Evolutionary conservation across 2,797 vertebrate species (phyloP), one percentile per base, ranked within the genome.

Genomic region (Gadopsis marmoratus): DNA sequence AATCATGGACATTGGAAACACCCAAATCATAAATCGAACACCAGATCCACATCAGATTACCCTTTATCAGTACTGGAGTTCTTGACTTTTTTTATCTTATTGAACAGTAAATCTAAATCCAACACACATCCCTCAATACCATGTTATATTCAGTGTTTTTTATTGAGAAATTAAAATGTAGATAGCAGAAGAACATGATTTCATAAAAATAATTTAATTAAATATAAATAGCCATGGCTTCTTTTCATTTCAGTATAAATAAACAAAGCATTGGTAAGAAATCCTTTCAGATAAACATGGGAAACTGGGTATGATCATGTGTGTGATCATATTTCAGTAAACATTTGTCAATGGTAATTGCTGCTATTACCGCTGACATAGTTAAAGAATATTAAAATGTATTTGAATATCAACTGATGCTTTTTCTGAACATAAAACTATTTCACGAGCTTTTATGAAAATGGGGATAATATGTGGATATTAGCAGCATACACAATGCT

Each of bases 201-300:
- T 71, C 12, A 76, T 81, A 11, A 83, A 81, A 85, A 84, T 66
- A 6, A 77, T 59, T 82, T 80, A 23, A 53, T 76, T 78, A 62
- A 70, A 70, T 74, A 80, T 7, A 84, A 88, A 86, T 23, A 35
- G 0, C 48, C 35, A 53, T 64, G 50, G 35, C 37, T 23, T 73
- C n/a, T 12, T 33, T 48, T 81, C 6, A 41, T 70, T 79, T 72
- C 19, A 73, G 13, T 53, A 75, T 17, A 81, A 75, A 78, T 12
- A 64, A 56, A 7, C 3, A 68, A 69, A 76, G 33, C 14, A 37
- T 35, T 39, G 0, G 1, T 37, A 12, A 66, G 8, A 23, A 62
- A 51, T 14, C 6, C 17, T 41, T 9, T 31, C 4, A 65, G 8
- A 71, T 31, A 53, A 61, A 74, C 55, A 78, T 23, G 31, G 71